A percentile compares a stretch with the other conserved stretches of the same genome.
Conservation (phyloP, 2,113 vertebrate species). For the Hepsetus odoe region DNA sequence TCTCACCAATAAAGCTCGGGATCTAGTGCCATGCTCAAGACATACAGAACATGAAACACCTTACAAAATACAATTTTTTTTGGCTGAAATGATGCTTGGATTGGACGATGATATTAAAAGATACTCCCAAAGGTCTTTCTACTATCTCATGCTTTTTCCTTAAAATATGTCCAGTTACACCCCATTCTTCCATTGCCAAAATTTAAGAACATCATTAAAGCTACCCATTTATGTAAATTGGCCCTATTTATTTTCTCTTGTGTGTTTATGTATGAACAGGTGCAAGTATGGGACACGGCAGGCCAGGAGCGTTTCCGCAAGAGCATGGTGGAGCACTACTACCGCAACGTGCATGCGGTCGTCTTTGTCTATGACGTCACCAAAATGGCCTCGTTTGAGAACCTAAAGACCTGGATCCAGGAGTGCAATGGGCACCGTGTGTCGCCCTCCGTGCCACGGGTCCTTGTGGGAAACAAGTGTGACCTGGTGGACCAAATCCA, state of each 20-base stretch:
- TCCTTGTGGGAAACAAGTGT: slow-evolving; percentile 97
- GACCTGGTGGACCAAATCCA: slow-evolving; percentile 94
- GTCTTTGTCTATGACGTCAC: slow-evolving; percentile 97
- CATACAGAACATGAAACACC: too few relatives aligned
- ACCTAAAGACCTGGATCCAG: slow-evolving; percentile 95
- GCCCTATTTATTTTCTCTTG: not conserved
- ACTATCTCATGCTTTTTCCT: too few relatives aligned
- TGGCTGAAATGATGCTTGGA: too few relatives aligned
- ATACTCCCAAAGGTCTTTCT: too few relatives aligned
- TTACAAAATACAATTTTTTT: too few relatives aligned
- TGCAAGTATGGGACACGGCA: slow-evolving; percentile 97
- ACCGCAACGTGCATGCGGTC: slow-evolving; percentile 93
- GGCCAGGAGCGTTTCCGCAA: slow-evolving; percentile 95
- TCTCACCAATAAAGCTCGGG: too few relatives aligned
- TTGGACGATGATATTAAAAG: too few relatives aligned
- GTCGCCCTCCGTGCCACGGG: slow-evolving; percentile 87
- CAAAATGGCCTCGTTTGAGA: slow-evolving; percentile 94
- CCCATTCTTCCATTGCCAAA: not conserved
- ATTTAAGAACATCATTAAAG: not conserved
- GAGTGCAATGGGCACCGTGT: slow-evolving; percentile 95
- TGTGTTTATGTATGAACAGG: slow-evolving; percentile 69
- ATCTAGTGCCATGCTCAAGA: too few relatives aligned
- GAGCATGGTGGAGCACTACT: slow-evolving; percentile 98
- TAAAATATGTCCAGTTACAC: too few relatives aligned
- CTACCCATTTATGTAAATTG: not conserved